Evolutionary conservation across 2,888 invertebrate species (phyloP).

Genomic region (Hololepta plana): DNA sequence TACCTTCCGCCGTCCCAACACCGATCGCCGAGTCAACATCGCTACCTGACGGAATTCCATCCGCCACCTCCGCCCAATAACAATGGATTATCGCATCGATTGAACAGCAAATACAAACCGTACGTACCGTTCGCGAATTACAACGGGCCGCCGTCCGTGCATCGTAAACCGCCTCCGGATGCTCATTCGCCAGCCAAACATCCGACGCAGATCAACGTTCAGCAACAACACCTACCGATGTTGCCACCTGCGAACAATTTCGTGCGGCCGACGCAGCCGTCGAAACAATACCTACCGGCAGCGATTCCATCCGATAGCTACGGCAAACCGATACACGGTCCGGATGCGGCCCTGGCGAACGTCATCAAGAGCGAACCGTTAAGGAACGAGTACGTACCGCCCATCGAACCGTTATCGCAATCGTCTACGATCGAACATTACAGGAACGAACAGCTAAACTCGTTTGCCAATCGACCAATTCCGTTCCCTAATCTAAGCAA

Average conservation of each 20-base stretch:
- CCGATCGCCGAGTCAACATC: slow-evolving; percentile 10
- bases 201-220: no score
- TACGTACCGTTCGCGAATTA: no score
- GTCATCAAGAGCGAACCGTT: slow-evolving; percentile 10
- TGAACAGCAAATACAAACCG: no score
- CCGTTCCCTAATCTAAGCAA: slow-evolving; percentile 46
- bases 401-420: slow-evolving; percentile 15
- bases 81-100: no score
- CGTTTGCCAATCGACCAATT: slow-evolving; percentile 20
- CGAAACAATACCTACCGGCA: slow-evolving; percentile 5
- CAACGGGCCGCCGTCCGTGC: slow-evolving; percentile 2
- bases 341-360: slow-evolving; percentile 14
- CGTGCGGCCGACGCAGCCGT: no score
- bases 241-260: no score
- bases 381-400: slow-evolving; percentile 16
- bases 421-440: slow-evolving; percentile 13
- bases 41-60: slow-evolving; percentile 4
- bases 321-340: slow-evolving; percentile 24
- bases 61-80: slow-evolving; percentile 1
- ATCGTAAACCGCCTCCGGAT: slow-evolving; percentile 1
- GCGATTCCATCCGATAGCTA: slow-evolving; percentile 14
- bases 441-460: slow-evolving; percentile 8
- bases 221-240: no score
- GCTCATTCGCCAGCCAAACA: no score
- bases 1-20: slow-evolving; percentile 7